Evolutionary conservation across 2,888 invertebrate species (phyloP).

Genomic region (Chloroclysta siterata): DNA sequence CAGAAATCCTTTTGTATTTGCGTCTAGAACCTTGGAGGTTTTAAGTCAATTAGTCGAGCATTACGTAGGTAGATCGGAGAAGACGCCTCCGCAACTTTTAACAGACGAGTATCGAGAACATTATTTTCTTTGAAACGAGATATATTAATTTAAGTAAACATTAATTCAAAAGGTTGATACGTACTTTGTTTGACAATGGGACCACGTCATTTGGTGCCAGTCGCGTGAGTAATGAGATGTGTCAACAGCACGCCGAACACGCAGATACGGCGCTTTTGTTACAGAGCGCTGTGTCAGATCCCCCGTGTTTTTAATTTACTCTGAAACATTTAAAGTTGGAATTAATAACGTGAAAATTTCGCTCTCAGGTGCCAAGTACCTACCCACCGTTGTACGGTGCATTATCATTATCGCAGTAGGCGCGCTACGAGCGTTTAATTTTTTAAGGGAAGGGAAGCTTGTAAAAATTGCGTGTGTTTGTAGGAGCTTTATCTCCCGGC

Average conservation of each 20-base stretch:
- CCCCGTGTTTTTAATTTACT: slow-evolving; percentile 37
- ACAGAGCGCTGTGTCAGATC: slow-evolving; percentile 37
- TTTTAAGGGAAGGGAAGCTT: slow-evolving; percentile 51
- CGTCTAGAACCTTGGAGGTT: slow-evolving; percentile 2
- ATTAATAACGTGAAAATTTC: slow-evolving; percentile 32
- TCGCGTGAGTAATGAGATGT: slow-evolving; percentile 52
- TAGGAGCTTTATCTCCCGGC: slow-evolving; percentile 38
- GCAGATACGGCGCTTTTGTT: slow-evolving; percentile 42
- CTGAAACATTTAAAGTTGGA: slow-evolving; percentile 26
- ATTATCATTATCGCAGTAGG: slow-evolving; percentile 56
- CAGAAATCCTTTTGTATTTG: slow-evolving; percentile 4
- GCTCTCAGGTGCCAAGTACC: slow-evolving; percentile 39
- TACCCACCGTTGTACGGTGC: slow-evolving; percentile 47
- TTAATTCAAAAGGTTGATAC: background rate
- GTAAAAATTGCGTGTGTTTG: slow-evolving; percentile 46
- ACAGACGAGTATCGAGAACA: background rate
- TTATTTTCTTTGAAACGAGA: background rate
- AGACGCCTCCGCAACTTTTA: background rate
- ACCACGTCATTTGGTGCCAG: slow-evolving; percentile 31
- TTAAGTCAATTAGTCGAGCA: slow-evolving; percentile 12
- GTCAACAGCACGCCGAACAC: slow-evolving; percentile 50
- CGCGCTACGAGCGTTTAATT: slow-evolving; percentile 52
- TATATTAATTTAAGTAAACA: slow-evolving; percentile 5
- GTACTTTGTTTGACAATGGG: slow-evolving; percentile 26
- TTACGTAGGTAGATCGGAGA: background rate